Evolutionary conservation across 2,113 vertebrate genomes (phyloP), one percentile per base, ranked within the genome.

Genomic region (Rutilus rutilus): DNA sequence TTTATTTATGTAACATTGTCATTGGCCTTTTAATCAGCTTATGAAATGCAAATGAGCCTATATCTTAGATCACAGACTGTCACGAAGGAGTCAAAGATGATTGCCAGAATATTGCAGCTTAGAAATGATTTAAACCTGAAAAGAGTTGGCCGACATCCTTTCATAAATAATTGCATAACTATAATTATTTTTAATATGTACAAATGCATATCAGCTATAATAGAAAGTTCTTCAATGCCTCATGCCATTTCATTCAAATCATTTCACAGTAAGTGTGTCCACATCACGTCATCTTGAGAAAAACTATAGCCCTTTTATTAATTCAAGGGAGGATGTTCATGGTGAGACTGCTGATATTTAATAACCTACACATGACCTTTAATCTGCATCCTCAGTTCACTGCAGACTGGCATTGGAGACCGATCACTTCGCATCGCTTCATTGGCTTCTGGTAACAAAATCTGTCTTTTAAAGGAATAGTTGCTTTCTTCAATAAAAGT

Each of bases 11-110:
- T 57, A 78, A 7, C 47, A 57, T 33, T 17, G 9, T 77, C 15
- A 23, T 23, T 78, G 2, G 77, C 21, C 2, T 23, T 78, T 59
- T 39, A n/a, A 59, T 78, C 76, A 15, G 52, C 30, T 59, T 36
- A 78, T 78, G 52, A 78, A n/a, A 59, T 78, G 76, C 30, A 57
- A 77, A 77, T 77, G 75, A 78, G 52, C 10, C 76, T n/a, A n/a
- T 10, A 57, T 78, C 52, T 78, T 14, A 76, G 25, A 77, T 50
- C 27, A 77, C 10, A 59, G 52, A 39, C 19, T 3, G 19, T 57
- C 54, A 23, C 54, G 19, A 23, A 3, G 19, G 19, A 57, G 19
- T 52, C 50, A 36, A 27, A 75, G 2, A 50, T 1, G 21, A 19
- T 6, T 74, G 39, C 6, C 12, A 23, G n/a, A 47, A 11, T 33